phyloP scores from a whole-genome alignment of 2,113 vertebrate genomes.

The Carassius carassius region DNA sequence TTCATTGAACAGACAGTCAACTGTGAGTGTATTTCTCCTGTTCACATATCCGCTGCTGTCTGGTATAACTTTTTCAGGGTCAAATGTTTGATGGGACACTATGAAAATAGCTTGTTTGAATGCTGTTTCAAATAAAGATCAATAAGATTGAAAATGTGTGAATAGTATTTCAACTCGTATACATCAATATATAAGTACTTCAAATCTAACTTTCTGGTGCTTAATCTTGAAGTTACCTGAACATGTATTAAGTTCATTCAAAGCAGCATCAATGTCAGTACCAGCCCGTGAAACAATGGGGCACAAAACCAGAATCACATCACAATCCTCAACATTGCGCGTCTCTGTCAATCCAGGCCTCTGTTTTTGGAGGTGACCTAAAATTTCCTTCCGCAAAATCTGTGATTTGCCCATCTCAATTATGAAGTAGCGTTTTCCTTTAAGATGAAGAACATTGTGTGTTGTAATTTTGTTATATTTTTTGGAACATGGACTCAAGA shows the following conservation, averaged over 20 bases:
- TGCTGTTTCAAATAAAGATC: background rate
- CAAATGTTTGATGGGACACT: slow-evolving; percentile 16
- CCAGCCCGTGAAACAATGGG: slow-evolving; percentile 12
- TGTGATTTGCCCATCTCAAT: background rate
- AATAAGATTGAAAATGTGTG: background rate
- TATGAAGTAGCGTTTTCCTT: background rate
- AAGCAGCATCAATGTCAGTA: slow-evolving; percentile 35
- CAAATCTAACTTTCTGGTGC: background rate
- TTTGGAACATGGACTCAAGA: background rate
- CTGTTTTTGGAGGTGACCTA: background rate
- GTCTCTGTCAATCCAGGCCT: background rate
- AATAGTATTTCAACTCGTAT: background rate
- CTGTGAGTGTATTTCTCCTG: background rate
- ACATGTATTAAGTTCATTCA: background rate
- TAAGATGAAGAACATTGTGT: background rate
- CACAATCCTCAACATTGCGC: background rate
- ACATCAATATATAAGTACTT: background rate
- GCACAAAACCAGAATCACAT: slow-evolving; percentile 47
- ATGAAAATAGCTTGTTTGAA: slow-evolving; percentile 31
- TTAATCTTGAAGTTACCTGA: slow-evolving; percentile 21
- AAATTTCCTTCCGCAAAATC: background rate
- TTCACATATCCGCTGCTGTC: slow-evolving; percentile 4
- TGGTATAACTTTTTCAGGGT: background rate
- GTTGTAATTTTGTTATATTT: background rate
- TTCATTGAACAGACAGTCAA: slow-evolving; percentile 55